Evolutionary conservation across 2,888 invertebrate genomes (phyloP), one percentile per base, ranked within the genome.

Genomic region (Caenorhabditis becei): DNA sequence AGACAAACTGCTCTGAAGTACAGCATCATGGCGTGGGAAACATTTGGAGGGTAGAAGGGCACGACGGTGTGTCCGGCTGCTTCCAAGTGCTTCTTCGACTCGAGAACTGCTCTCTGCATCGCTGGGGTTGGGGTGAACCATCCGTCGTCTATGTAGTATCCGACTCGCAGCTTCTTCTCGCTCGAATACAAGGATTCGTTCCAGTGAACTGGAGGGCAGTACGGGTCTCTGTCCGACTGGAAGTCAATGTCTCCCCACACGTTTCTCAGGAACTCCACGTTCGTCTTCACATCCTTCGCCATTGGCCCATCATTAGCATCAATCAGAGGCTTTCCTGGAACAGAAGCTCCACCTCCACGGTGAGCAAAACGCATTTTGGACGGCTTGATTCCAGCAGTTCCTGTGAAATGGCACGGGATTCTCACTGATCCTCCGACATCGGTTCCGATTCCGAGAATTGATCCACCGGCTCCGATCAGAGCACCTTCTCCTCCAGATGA

Each of bases 341-440:
- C 84, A 1, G 87, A 87, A 5, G 86, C 87, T 11, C 75, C 70
- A 11, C 63, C 80, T 47, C 86, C 83, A n/a, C 80, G 80, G 32
- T 87, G 85, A 5, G 88, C 84, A 54, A 88, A 83, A 24, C 88
- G 77, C 54, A 85, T 78, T 51, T 86, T 84, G 11, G 86, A 86
- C 3, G 88, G 88, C 82, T 87, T 66, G 7, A 93, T 80, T 2
- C 92, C 92, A 65, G 89, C 91, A 23, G 91, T 89, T 0, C 93
- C 93, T 85, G 92, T 92, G 86, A 92, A 92, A 82, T 92, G 91
- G 41, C 92, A 90, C 0, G 93, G 93, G 58, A 92, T 91, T n/a
- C 93, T 88, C n/a, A 92, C 90, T 77, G 92, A 92, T 37, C 93
- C 93, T 3, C 92, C 93, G 26, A 92, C 91, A 78, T 93, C 93